These are phyloP conservation scores for Diceros bicornis DNA, from an alignment of 2,797 vertebrate species.

Conservation along the genomic window DNA sequence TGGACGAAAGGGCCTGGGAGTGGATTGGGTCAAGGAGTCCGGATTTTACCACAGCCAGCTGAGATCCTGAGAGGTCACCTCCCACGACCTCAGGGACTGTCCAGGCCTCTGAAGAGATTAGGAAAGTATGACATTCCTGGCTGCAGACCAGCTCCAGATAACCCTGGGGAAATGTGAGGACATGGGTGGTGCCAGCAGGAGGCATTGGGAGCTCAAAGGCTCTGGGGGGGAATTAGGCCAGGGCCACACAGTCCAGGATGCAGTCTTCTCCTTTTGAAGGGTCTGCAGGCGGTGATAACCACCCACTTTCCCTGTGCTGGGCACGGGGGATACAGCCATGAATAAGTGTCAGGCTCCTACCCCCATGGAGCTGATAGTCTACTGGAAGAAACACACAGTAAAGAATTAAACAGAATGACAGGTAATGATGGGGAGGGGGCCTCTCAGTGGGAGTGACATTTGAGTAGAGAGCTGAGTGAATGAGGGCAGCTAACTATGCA, in stretches of 20 bases:
- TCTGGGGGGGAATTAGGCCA: not conserved
- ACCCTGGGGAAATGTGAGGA: not conserved
- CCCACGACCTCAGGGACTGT: not conserved
- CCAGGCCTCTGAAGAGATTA: conserved; percentile 67
- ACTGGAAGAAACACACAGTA: not conserved
- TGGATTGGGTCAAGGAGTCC: not conserved
- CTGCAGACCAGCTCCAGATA: conserved; percentile 62
- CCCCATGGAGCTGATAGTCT: not conserved
- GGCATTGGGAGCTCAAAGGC: conserved; percentile 49
- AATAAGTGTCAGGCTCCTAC: not conserved
- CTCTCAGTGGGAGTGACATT: not conserved
- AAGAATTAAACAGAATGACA: not conserved
- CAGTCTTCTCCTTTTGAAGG: not conserved
- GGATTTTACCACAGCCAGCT: not conserved
- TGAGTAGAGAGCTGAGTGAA: not conserved
- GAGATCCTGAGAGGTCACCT: not conserved
- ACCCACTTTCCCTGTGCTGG: not conserved
- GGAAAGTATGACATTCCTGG: conserved; percentile 74
- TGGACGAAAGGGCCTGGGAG: not conserved
- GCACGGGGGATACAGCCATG: not conserved
- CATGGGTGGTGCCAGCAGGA: not conserved
- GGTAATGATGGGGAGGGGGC: not conserved
- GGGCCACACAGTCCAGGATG: not conserved
- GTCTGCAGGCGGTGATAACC: not conserved
- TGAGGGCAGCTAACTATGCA: not conserved